Evolutionary conservation across 2,113 vertebrate species (phyloP), one percentile per base, ranked within the genome.

Genomic region (Ancistrus triradiatus): DNA sequence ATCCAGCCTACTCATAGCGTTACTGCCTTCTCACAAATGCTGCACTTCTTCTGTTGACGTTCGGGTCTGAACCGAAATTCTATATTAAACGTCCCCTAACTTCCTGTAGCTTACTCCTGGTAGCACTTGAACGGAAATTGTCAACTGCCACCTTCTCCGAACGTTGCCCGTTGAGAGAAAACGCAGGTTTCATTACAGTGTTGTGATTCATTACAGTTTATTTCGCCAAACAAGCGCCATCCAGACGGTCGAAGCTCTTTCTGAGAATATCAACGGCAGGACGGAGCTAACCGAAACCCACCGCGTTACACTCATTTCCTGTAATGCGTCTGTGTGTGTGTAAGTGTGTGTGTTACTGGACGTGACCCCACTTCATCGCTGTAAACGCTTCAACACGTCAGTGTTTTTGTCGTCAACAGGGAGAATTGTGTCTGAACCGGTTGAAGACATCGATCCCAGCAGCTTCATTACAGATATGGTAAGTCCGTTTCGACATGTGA

Each of bases 361-460:
- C n/a, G n/a, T n/a, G n/a, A n/a, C n/a, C n/a, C n/a, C n/a, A n/a
- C n/a, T n/a, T n/a, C n/a, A n/a, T n/a, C n/a, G n/a, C n/a, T n/a
- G n/a, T n/a, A n/a, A n/a, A n/a, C n/a, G n/a, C n/a, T n/a, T n/a
- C n/a, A n/a, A n/a, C n/a, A n/a, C 15, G 37, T 55, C 14, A 1
- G 35, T 7, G 6, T 2, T 42, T 10, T 70, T 46, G 31, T 44
- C 46, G 69, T 40, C 64, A 52, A 17, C 80, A 93, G 93, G 85
- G 73, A 85, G 82, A 74, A 85, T 60, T 72, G 70, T 72, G 56
- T 91, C 91, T 65, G 93, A 93, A 59, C 95, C 95, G 0, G 94
- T 98, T 74, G 95, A 98, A 76, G 95, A 98, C 76, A 95, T 89
- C 0, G 95, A 98, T 78, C 93, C 95, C 17, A 98, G 92, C 81